These are phyloP conservation scores for Myrmecobius fasciatus DNA, from an alignment of 2,113 vertebrate species.

Conservation along the genomic window DNA sequence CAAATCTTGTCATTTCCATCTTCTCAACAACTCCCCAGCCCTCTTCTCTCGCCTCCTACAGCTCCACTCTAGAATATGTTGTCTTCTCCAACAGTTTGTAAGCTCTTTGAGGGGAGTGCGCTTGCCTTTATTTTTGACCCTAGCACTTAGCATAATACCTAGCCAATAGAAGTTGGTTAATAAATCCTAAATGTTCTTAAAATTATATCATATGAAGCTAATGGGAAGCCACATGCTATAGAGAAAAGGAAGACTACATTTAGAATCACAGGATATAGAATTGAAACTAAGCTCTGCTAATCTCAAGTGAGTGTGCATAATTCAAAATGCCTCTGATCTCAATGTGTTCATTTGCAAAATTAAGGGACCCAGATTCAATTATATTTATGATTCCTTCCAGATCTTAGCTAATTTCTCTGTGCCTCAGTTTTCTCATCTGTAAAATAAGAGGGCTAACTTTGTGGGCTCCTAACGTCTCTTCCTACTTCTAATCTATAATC, in stretches of 20 bases:
- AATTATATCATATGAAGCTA: neutral
- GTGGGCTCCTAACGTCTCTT: neutral
- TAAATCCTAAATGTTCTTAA: neutral
- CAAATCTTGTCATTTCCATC: neutral
- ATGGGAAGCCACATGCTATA: neutral
- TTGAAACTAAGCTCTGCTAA: neutral
- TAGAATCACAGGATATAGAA: neutral
- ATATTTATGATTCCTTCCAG: neutral
- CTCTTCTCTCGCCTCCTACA: neutral
- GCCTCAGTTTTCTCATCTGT: neutral
- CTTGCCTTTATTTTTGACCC: neutral
- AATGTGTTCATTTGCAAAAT: neutral
- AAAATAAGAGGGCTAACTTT: neutral
- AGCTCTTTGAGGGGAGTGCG: neutral
- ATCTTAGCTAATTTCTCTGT: neutral
- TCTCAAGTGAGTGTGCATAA: neutral
- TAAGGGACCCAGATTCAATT: neutral
- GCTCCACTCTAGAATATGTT: neutral
- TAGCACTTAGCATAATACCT: neutral
- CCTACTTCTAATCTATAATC: neutral
- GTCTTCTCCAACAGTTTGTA: neutral
- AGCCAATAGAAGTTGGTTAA: neutral
- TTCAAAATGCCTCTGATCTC: neutral
- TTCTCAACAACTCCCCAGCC: neutral
- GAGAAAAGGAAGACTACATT: neutral